phyloP scores from a whole-genome alignment of 2,113 vertebrate genomes.

The Sus scrofa region T2T-Sscrofa CM000820.6:99797501-99798000 shows the following conservation, averaged over 20 bases:
- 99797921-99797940: not conserved
- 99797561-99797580: no score
- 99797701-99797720: not conserved
- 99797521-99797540: no score
- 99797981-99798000: constrained; percentile 11
- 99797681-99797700: not conserved
- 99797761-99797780: not conserved
- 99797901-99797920: not conserved
- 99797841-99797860: not conserved
- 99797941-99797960: not conserved
- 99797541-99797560: no score
- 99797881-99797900: constrained; percentile 28
- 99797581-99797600: no score
- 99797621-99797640: not conserved
- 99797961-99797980: not conserved
- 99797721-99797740: not conserved
- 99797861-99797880: not conserved
- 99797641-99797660: not conserved
- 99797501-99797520: no score
- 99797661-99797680: not conserved
- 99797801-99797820: not conserved
- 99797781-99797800: not conserved
- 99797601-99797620: not conserved
- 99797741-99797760: not conserved
- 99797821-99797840: not conserved